Evolutionary conservation across 2,113 vertebrate genomes (phyloP).

Genomic region (Sinocyclocheilus rhinocerous): DNA sequence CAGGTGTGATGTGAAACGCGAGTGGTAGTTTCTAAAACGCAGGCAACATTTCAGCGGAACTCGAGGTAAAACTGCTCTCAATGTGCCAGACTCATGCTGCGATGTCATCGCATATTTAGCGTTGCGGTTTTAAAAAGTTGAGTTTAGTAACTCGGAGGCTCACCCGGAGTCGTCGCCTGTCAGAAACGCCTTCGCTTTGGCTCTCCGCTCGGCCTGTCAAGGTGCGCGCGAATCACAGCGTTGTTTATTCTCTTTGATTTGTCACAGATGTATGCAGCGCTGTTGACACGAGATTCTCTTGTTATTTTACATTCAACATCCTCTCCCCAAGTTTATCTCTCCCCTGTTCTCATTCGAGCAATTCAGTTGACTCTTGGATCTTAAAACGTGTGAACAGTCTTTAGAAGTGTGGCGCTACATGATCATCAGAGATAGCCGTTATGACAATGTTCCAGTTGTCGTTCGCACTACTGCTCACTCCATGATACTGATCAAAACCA

Average conservation of each 20-base stretch:
- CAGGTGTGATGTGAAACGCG: conserved; percentile 44
- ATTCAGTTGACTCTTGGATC: conserved; percentile 40
- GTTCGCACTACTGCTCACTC: not conserved
- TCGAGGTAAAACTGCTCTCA: conserved; percentile 33
- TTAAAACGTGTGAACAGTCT: conserved; percentile 22
- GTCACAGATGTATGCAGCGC: conserved; percentile 53
- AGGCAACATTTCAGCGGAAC: not conserved
- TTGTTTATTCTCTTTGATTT: conserved; percentile 66
- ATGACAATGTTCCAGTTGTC: conserved; percentile 27
- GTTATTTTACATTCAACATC: conserved; percentile 47
- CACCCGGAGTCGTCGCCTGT: conserved; percentile 57
- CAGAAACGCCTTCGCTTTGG: conserved; percentile 45
- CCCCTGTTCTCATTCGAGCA: conserved; percentile 12
- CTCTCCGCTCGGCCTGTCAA: conserved; percentile 54
- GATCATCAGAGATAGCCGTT: conserved; percentile 24
- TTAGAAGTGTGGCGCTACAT: not conserved
- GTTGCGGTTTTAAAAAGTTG: conserved; percentile 50
- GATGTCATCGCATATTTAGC: conserved; percentile 55
- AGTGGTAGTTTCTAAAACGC: conserved; percentile 1
- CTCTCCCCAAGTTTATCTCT: conserved; percentile 20
- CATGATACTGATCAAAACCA: conserved; percentile 73
- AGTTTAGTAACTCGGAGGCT: conserved; percentile 56
- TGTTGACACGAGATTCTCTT: conserved; percentile 60
- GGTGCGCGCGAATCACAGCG: conserved; percentile 57
- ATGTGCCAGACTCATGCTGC: conserved; percentile 45